These are phyloP conservation scores for Apaloderma vittatum DNA, from an alignment of 2,113 vertebrate genomes.

Conservation along the genomic window DNA sequence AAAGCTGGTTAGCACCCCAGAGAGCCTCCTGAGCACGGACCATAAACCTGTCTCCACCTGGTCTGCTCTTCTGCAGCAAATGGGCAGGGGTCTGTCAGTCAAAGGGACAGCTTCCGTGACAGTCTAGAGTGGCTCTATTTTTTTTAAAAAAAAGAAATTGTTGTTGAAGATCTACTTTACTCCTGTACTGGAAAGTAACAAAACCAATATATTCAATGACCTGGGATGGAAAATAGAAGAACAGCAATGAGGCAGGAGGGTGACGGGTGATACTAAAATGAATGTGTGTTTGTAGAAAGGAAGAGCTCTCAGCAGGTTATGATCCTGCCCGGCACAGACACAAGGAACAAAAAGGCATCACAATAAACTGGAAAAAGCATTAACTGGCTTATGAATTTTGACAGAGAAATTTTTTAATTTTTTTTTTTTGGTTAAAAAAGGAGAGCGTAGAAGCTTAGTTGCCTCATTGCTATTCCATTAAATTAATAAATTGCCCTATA, in stretches of 20 bases:
- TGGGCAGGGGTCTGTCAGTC: accelerated
- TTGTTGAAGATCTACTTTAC: not conserved
- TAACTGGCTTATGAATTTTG: not conserved
- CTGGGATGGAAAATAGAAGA: not conserved
- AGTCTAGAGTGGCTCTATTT: not conserved
- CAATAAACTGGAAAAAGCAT: not conserved
- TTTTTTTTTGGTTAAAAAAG: not conserved
- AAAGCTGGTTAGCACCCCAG: not conserved
- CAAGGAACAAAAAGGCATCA: not conserved
- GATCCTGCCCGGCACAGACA: not conserved
- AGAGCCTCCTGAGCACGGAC: not conserved
- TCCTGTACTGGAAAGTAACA: not conserved
- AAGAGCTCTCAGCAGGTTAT: not conserved
- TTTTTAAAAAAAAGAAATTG: not conserved
- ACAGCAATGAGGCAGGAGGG: not conserved
- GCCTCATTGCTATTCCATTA: not conserved
- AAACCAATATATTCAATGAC: accelerated
- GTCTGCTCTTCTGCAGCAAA: not conserved
- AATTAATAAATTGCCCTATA: not conserved
- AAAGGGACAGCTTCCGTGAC: not conserved
- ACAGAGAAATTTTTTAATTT: not conserved
- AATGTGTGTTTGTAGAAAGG: not conserved
- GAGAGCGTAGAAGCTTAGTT: not conserved
- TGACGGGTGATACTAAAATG: not conserved
- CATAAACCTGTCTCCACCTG: not conserved